Conservation (phyloP, 2,797 vertebrate species). For the Squalus acanthias region DNA sequence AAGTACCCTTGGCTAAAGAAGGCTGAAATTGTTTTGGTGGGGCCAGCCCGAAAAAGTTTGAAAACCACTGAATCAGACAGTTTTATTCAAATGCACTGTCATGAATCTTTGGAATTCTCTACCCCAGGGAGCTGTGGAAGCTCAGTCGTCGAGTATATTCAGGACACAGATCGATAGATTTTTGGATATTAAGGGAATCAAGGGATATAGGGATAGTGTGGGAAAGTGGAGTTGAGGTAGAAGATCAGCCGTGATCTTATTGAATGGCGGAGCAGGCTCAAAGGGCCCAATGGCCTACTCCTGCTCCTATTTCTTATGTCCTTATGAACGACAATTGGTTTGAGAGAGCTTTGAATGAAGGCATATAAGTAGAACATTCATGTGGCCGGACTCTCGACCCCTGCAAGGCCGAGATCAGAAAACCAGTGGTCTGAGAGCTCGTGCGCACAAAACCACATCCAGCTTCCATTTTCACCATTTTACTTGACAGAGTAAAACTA, state of each 20-base stretch:
- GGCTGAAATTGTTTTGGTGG: not conserved
- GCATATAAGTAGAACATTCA: not conserved
- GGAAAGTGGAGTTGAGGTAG: no score
- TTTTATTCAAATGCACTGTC: not conserved
- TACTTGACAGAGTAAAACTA: not conserved
- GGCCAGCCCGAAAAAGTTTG: not conserved
- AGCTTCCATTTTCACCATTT: not conserved
- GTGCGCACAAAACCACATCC: not conserved
- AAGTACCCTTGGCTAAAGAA: not conserved
- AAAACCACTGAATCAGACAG: not conserved
- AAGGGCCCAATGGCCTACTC: no score
- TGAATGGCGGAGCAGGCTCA: no score
- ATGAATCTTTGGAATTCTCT: not conserved
- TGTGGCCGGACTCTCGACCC: not conserved
- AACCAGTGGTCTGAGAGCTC: not conserved
- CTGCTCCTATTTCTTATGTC: no score
- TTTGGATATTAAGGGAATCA: no score
- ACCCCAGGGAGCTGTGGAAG: no score
- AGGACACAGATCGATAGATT: no score
- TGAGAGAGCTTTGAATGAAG: not conserved
- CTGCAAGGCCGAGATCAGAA: not conserved
- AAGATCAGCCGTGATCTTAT: no score
- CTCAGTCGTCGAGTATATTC: no score
- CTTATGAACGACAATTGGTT: not conserved
- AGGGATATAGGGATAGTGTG: no score